phyloP scores from a whole-genome alignment of 2,888 invertebrate species.

The Adelphocoris suturalis region DNA sequence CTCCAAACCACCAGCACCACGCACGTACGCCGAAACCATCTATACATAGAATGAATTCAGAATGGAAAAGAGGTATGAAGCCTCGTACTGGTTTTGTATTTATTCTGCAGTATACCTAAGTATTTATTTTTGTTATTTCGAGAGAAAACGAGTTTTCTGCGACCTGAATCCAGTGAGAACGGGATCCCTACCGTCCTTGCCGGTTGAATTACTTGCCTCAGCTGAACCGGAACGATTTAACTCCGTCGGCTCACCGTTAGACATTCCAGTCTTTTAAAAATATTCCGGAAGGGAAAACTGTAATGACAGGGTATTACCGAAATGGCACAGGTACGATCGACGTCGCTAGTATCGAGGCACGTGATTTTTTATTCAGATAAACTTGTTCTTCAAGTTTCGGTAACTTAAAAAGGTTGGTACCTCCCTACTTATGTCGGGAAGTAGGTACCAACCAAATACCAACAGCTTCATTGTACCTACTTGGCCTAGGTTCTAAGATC shows the following conservation, averaged over 20 bases:
- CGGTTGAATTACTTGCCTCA: slow-evolving; percentile 7
- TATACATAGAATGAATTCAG: no score
- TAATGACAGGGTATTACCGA: not conserved
- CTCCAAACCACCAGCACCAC: no score
- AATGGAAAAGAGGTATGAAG: no score
- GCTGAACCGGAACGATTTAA: slow-evolving; percentile 19
- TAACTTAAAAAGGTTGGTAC: no score
- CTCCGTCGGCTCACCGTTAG: slow-evolving; percentile 14
- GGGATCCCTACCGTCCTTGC: not conserved
- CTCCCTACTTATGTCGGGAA: not conserved
- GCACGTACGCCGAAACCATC: no score
- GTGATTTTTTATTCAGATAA: not conserved
- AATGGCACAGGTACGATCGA: not conserved
- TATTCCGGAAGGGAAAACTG: not conserved
- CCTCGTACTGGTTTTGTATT: no score
- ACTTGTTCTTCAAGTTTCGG: no score
- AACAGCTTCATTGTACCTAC: no score
- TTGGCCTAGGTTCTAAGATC: no score
- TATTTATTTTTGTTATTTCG: no score
- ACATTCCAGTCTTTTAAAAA: not conserved
- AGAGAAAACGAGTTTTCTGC: not conserved
- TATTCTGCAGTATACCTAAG: no score
- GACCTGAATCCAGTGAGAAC: not conserved
- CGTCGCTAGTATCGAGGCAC: not conserved
- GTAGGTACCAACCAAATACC: no score